These are phyloP conservation scores for Meiosimyza platycephala DNA, from an alignment of 2,888 invertebrate genomes.

Conservation along the genomic window DNA sequence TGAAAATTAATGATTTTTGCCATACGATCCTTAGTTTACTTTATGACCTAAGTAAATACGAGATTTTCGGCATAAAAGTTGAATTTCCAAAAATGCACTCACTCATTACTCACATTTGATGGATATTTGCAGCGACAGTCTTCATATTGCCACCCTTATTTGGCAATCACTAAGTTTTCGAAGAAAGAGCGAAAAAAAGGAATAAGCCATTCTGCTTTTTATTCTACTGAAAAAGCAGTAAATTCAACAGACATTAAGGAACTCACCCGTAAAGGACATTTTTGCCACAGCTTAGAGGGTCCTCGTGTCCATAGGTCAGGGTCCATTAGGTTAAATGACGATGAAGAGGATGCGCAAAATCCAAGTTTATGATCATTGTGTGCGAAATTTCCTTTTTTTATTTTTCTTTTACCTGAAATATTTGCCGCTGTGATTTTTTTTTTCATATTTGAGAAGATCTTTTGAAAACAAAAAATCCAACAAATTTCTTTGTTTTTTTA, in stretches of 20 bases:
- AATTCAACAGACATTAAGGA: slow-evolving; percentile 33
- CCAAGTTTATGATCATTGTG: slow-evolving; percentile 53
- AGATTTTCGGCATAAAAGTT: background rate
- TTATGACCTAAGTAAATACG: slow-evolving; percentile 41
- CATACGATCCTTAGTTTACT: slow-evolving; percentile 36
- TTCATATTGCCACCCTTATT: slow-evolving; percentile 17
- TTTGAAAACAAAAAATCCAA: slow-evolving; percentile 16
- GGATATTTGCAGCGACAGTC: slow-evolving; percentile 40
- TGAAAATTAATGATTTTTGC: slow-evolving; percentile 21
- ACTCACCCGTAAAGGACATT: slow-evolving; percentile 56
- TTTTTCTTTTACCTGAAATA: background rate
- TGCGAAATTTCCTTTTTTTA: slow-evolving; percentile 41
- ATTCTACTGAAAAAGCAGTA: background rate
- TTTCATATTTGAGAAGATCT: background rate
- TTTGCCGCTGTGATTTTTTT: background rate
- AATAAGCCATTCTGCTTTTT: background rate
- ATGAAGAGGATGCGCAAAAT: slow-evolving; percentile 41
- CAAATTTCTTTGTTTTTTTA: slow-evolving; percentile 29
- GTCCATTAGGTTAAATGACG: slow-evolving; percentile 64
- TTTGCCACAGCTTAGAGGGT: slow-evolving; percentile 58
- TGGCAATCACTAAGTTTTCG: background rate
- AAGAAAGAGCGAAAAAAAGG: background rate
- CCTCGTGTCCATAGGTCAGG: slow-evolving; percentile 53
- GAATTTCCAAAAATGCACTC: slow-evolving; percentile 1
- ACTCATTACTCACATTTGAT: slow-evolving; percentile 31